phyloP scores from a whole-genome alignment of 2,113 vertebrate genomes.

The Myotis davidii region DNA sequence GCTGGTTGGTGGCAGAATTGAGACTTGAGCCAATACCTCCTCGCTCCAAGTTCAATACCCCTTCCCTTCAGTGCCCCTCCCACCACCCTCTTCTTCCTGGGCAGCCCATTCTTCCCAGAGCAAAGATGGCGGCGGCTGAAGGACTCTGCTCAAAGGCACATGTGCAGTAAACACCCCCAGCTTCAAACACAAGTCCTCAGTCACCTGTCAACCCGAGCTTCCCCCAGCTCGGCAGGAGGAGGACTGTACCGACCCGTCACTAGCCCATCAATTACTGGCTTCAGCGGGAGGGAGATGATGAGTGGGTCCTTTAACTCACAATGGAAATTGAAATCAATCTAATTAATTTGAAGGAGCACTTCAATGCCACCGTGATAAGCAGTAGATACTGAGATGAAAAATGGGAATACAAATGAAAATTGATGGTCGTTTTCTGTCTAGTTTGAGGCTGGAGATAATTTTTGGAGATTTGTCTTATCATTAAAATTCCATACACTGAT shows the following conservation, averaged over 20 bases:
- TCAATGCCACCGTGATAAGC: background rate
- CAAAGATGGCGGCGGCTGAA: background rate
- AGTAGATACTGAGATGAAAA: constrained; percentile 27
- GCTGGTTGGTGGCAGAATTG: background rate
- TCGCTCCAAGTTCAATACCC: background rate
- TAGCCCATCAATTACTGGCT: background rate
- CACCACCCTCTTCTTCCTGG: background rate
- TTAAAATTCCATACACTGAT: constrained; percentile 10
- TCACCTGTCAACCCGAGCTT: background rate
- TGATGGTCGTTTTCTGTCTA: constrained; percentile 51
- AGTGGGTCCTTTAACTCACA: constrained; percentile 15
- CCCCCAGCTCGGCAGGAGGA: background rate
- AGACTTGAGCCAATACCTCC: background rate
- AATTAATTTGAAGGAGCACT: constrained; percentile 52
- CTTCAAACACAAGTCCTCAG: background rate
- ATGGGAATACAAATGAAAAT: constrained; percentile 45
- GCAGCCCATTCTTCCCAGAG: background rate
- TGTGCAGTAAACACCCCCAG: background rate
- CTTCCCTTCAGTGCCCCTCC: too few relatives aligned
- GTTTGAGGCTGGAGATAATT: constrained; percentile 56
- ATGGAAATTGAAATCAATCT: constrained; percentile 65
- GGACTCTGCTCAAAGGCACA: background rate
- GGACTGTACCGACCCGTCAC: background rate
- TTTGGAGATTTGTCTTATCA: constrained; percentile 46
- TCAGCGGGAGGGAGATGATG: background rate